Base-by-base conservation (phyloP, 2,797 vertebrate species). In the Phoeniculus purpureus region DNA sequence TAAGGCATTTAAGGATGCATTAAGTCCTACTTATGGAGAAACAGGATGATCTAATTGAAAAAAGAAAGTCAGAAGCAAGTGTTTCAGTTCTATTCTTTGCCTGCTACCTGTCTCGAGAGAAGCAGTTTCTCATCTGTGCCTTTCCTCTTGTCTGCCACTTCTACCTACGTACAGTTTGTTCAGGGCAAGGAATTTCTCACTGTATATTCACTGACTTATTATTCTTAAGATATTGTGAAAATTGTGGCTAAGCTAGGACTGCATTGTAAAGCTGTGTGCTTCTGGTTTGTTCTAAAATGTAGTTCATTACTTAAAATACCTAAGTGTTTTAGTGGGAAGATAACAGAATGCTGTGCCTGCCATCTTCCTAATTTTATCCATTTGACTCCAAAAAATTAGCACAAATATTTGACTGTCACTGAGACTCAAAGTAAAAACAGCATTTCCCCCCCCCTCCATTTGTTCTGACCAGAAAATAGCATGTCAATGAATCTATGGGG, bases 401-500 rank as follows among this genome's bases (percentile, higher is more conserved):
- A 37, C 4, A 66, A 71, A 67, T 73, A n/a, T 73, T 92, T 87
- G 40, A 67, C 9, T 81, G 81, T 43, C n/a, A 31, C 12, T 59
- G 37, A 48, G 19, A 82, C 26, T 54, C 16, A 40, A 89, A 91
- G 65, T 71, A 68, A 86, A 84, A 81, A 1, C 16, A 75, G 55
- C 34, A 60, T 11, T 5, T 5, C 15, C 22, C 59, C 13, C 60
- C 21, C 6, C 34, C 9, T n/a, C 56, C 21, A 2, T 48, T 87
- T 88, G 62, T 68, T 93, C 74, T 79, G 60, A 81, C 61, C 31
- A 85, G 72, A 87, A 86, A 67, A 58, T n/a, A 81, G 19, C 20
- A 66, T 78, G 80, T 89, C 80, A 71, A 15, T 82, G 78, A 82
- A 95, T 29, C 77, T 86, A 86, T 68, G 56, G 87, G 83, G 87